Conservation (phyloP, 1,140 invertebrate genomes). For the Lutraria rhynchaena region DNA sequence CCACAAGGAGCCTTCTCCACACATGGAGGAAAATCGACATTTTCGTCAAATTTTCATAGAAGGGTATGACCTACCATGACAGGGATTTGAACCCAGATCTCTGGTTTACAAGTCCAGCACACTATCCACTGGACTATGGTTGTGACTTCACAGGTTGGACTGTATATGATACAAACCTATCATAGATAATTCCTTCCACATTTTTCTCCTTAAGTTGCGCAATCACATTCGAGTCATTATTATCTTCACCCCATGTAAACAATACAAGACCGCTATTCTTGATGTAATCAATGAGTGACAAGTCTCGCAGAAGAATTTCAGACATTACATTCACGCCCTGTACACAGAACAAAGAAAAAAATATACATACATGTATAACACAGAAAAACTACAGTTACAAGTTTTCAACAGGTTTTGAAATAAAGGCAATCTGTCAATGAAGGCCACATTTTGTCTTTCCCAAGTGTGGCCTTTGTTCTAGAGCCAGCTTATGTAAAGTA, state of each 20-base stretch:
- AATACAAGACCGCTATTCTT: conserved; percentile 91
- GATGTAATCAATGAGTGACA: conserved; percentile 89
- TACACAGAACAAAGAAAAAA: not conserved
- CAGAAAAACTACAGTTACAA: too few relatives aligned
- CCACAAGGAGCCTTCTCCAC: too few relatives aligned
- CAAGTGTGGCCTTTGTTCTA: too few relatives aligned
- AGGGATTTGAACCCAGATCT: not conserved
- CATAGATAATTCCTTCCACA: conserved; percentile 54
- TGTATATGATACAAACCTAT: conserved; percentile 38
- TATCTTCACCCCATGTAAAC: conserved; percentile 98
- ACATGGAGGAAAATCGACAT: too few relatives aligned
- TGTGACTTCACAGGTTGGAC: not conserved
- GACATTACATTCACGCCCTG: conserved; percentile 94
- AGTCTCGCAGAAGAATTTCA: conserved; percentile 93
- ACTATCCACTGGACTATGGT: not conserved
- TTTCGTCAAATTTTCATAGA: too few relatives aligned
- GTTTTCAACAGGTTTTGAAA: too few relatives aligned
- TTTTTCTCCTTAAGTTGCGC: conserved; percentile 20
- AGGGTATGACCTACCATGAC: too few relatives aligned
- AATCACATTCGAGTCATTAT: conserved; percentile 86
- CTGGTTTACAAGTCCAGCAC: not conserved
- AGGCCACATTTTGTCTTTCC: too few relatives aligned
- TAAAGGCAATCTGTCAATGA: too few relatives aligned
- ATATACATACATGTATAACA: too few relatives aligned
- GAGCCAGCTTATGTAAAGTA: too few relatives aligned